phyloP scores from a whole-genome alignment of 2,797 vertebrate genomes.

The Pogoniulus pusillus region DNA sequence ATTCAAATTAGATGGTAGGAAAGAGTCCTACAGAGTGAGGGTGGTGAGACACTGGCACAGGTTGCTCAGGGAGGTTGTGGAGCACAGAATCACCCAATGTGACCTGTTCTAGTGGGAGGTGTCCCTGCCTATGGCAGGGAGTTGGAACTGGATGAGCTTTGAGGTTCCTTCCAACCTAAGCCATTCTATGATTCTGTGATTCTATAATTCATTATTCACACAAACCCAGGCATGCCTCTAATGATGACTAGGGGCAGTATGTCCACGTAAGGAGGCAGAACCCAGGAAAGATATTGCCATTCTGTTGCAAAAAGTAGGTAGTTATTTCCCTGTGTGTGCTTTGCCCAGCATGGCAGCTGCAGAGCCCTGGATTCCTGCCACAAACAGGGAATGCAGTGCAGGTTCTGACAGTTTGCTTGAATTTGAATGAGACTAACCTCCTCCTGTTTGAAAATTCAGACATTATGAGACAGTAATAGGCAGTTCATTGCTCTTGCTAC shows the following conservation, averaged over 20 bases:
- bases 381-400: background rate
- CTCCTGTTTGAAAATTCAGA: constrained; percentile 1
- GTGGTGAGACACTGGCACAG: no score
- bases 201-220: background rate
- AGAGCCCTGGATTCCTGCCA: background rate
- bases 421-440: background rate
- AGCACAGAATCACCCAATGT: no score
- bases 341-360: background rate
- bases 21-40: no score
- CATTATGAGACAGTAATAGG: background rate
- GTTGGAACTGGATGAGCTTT: no score
- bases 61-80: no score
- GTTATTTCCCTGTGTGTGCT: background rate
- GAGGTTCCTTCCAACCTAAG: no score
- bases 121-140: no score
- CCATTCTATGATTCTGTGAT: no score
- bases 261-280: background rate
- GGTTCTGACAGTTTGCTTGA: background rate
- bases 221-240: background rate
- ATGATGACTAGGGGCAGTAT: background rate
- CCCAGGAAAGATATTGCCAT: background rate
- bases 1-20: no score
- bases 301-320: background rate
- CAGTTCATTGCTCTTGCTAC: background rate
- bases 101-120: no score